A percentile compares a stretch with the other conserved stretches of the same genome.
Evolutionary conservation across 2,113 vertebrate species (phyloP).

Genomic region (Cyanoramphus novaezelandiae): DNA sequence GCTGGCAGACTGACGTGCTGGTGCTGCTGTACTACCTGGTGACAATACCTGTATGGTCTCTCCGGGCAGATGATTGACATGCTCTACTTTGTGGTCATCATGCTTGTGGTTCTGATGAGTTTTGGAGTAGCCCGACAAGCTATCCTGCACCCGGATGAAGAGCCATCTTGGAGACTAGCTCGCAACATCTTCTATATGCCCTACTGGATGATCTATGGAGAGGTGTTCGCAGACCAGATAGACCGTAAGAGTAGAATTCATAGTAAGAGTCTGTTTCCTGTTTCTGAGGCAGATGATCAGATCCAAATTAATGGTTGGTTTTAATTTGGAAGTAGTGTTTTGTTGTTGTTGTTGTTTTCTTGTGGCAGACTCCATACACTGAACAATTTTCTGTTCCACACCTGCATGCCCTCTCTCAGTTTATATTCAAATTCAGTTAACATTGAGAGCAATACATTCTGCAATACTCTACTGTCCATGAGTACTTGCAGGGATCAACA

Average conservation of each 20-base stretch:
- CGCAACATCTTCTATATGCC: slow-evolving; percentile 99
- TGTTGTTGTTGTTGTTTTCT: not conserved
- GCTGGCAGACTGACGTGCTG: not conserved
- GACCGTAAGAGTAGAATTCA: slow-evolving; percentile 99
- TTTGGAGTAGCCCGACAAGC: slow-evolving; percentile 97
- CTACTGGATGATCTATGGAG: slow-evolving; percentile 99
- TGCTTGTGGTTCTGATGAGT: slow-evolving; percentile 98
- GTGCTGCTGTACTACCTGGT: not conserved
- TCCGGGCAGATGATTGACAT: slow-evolving; percentile 94
- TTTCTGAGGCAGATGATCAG: slow-evolving; percentile 88
- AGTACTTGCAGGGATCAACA: not conserved
- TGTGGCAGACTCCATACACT: not conserved
- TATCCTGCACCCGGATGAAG: slow-evolving; percentile 95
- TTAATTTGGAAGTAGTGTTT: slow-evolving; percentile 61
- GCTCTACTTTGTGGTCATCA: slow-evolving; percentile 99
- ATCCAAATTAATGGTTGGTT: slow-evolving; percentile 62
- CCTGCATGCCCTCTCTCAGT: not conserved
- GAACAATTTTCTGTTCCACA: not conserved
- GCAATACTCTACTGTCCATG: not conserved
- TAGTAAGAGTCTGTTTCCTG: slow-evolving; percentile 99
- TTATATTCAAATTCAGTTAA: not conserved
- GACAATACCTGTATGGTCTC: not conserved
- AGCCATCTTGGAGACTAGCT: slow-evolving; percentile 96
- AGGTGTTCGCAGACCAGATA: slow-evolving; percentile 99
- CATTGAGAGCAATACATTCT: not conserved